Percentiles rank a stretch among this genome's conserved stretches.
Evolutionary conservation across 2,113 vertebrate species (phyloP).

Genomic region (Melozone crissalis): DNA sequence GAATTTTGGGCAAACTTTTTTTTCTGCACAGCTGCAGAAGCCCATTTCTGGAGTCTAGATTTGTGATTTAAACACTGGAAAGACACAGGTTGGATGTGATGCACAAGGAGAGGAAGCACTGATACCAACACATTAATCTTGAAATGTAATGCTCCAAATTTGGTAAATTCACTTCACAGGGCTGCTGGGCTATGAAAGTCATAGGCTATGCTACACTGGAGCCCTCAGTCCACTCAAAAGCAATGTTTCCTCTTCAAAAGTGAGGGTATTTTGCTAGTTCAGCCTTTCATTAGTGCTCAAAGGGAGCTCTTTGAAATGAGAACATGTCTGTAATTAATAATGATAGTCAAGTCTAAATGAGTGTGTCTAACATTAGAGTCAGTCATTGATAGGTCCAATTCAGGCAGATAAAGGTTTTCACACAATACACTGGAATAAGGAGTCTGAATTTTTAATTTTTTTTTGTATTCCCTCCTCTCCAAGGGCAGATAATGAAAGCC

Average conservation of each 20-base stretch:
- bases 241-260: background rate
- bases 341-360: background rate
- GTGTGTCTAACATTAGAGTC: background rate
- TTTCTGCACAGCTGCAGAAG: slow-evolving; percentile 20
- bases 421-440: background rate
- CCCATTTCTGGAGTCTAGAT: background rate
- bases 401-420: background rate
- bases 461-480: background rate
- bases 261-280: background rate
- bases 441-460: background rate
- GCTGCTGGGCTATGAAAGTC: background rate
- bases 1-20: slow-evolving; percentile 16
- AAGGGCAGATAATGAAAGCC: background rate
- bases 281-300: background rate
- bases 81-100: background rate
- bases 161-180: background rate
- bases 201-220: background rate
- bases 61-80: background rate
- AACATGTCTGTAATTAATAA: background rate
- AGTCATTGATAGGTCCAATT: background rate
- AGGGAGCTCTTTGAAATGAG: background rate
- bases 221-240: background rate
- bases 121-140: background rate
- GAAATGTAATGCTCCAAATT: background rate
- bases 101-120: background rate